phyloP scores from a whole-genome alignment of 2,113 vertebrate species.

The Corvus cornix region DNA sequence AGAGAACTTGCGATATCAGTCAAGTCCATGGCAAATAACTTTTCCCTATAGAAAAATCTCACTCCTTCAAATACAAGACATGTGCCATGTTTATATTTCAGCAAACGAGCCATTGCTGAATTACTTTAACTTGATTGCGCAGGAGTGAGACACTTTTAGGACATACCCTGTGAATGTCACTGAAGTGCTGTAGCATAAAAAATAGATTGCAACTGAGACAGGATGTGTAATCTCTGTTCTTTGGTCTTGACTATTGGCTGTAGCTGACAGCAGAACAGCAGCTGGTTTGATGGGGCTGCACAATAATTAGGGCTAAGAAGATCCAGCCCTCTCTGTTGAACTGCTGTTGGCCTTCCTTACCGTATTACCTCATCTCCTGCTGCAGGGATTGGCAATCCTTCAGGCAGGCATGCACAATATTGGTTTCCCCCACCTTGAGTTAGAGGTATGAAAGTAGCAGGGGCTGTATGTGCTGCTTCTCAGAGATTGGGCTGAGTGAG shows the following conservation, averaged over 20 bases:
- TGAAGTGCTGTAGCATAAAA: not conserved
- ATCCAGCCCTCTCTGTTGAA: not conserved
- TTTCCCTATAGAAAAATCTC: not conserved
- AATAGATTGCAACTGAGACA: not conserved
- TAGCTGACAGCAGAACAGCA: not conserved
- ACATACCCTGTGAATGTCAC: not conserved
- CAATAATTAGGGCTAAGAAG: not conserved
- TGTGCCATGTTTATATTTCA: not conserved
- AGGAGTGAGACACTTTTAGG: not conserved
- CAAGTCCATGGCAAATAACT: not conserved
- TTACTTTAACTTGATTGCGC: not conserved
- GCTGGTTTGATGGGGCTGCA: not conserved
- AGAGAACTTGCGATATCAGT: not conserved
- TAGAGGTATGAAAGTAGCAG: not conserved
- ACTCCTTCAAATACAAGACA: not conserved
- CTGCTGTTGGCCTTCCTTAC: constrained; percentile 13
- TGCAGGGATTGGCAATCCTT: not conserved
- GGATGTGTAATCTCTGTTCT: not conserved
- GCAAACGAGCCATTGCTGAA: not conserved
- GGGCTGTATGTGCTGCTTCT: not conserved
- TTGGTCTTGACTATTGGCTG: not conserved
- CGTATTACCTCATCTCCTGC: not conserved
- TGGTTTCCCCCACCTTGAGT: not conserved
- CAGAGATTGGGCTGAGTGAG: not conserved
- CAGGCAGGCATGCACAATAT: not conserved